Base-by-base conservation (phyloP, 2,113 vertebrate species). In the Pachypanchax playfairii region DNA sequence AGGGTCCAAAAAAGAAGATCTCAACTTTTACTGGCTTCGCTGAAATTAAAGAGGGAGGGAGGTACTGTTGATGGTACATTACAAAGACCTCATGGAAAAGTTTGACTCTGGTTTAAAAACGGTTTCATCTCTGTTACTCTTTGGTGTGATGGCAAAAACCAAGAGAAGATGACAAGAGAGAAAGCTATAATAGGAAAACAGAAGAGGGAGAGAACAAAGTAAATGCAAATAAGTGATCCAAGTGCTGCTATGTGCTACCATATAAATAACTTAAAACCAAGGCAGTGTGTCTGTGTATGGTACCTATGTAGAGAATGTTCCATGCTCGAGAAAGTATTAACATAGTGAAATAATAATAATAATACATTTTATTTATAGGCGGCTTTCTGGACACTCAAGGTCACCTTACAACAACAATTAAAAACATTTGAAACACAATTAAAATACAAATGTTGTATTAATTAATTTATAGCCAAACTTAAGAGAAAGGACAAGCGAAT, bases 211-310 rank as follows among this genome's bases (percentile, higher is more conserved):
- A 80, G 83, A 87, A 90, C 80, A 88, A 89, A 90, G 75, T 60
- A 73, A 85, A 86, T 87, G 82, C 64, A 88, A 90, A 91, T 87
- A 57, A 18, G 53, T 70, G 81, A 73, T 83, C 87, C 71, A 77
- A 81, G 80, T 65, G 63, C 58, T 43, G 75, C 65, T 57, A 61
- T 69, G 55, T 77, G 63, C 62, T n/a, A 63, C 69, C 74, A 73
- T 75, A 87, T 87, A 87, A 89, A 89, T 88, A 90, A 88, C 80
- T 60, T 84, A 84, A 81, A 80, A 78, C 71, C 39, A 52, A 56
- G 53, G 39, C 44, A 13, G 39, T n/a, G 61, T 63, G 6, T 46
- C 36, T 54, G 53, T 64, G 55, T 43, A 51, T 65, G 65, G 39
- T 46, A 58, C 72, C 29, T 49, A 17, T 29, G 57, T 22, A 69